These are phyloP conservation scores for Baccha elongata DNA, from an alignment of 2,888 invertebrate species.

Conservation along the genomic window DNA sequence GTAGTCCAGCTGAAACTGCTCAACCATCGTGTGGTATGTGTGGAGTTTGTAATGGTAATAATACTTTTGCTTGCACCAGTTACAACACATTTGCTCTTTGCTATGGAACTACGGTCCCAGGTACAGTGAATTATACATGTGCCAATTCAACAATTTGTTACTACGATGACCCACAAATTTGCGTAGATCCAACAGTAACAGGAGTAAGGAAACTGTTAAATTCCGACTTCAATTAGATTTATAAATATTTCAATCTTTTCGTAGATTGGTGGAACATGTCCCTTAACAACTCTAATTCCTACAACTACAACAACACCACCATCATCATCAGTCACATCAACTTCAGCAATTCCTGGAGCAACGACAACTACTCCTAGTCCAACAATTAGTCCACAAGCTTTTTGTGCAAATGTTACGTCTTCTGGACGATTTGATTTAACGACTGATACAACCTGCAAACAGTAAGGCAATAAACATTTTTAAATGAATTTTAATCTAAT, in stretches of 20 bases:
- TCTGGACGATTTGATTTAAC: conserved; percentile 31
- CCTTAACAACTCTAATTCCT: conserved; percentile 1
- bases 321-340: not conserved
- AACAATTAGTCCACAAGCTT: conserved; percentile 5
- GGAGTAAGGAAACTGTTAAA: conserved; percentile 45
- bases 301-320: conserved; percentile 17
- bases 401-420: conserved; percentile 2
- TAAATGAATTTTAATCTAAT: not conserved
- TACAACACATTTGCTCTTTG: conserved; percentile 53
- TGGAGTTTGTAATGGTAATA: conserved; percentile 21
- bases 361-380: conserved; percentile 14
- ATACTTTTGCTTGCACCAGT: conserved; percentile 38
- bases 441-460: conserved; percentile 17
- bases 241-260: not conserved
- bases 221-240: not conserved
- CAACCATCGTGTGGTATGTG: conserved; percentile 23
- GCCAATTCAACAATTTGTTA: conserved; percentile 24
- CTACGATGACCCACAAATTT: conserved; percentile 29
- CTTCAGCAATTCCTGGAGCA: not conserved
- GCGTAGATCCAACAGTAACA: conserved; percentile 33
- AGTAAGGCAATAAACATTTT: not conserved
- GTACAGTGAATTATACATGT: not conserved
- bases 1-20: conserved; percentile 2
- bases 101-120: not conserved
- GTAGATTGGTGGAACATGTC: conserved; percentile 51